These are phyloP conservation scores for Isichthys henryi DNA, from an alignment of 2,113 vertebrate genomes.

Conservation along the genomic window DNA sequence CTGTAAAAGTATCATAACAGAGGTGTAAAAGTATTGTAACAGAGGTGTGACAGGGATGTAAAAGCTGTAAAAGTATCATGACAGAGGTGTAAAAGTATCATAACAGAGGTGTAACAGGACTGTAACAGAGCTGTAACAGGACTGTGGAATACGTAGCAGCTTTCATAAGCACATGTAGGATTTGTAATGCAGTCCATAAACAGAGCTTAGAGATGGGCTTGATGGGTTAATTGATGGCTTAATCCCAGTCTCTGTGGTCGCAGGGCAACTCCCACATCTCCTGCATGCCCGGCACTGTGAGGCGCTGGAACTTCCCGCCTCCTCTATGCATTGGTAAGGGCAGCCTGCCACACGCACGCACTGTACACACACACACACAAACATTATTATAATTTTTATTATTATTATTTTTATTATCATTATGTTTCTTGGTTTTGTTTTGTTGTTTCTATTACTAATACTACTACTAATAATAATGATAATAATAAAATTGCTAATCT, in stretches of 20 bases:
- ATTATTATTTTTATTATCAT: background rate
- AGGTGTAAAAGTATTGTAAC: background rate
- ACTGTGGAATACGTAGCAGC: background rate
- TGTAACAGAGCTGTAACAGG: background rate
- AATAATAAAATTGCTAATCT: background rate
- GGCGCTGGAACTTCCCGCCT: slow-evolving; percentile 94
- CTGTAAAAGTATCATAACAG: background rate
- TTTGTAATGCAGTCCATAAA: slow-evolving; percentile 9
- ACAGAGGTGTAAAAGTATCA: background rate
- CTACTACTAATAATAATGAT: background rate
- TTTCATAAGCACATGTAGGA: slow-evolving; percentile 33
- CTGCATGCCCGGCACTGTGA: slow-evolving; percentile 93
- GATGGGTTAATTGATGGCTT: background rate
- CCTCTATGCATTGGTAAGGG: slow-evolving; percentile 89
- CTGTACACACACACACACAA: background rate
- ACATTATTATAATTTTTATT: no score
- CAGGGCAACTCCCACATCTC: slow-evolving; percentile 96
- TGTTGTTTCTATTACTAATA: background rate
- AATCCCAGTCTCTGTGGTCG: slow-evolving; percentile 31
- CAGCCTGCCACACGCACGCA: background rate
- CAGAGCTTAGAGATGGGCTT: slow-evolving; percentile 15
- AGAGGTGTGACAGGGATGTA: no score
- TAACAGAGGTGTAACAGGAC: no score
- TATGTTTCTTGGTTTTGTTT: background rate
- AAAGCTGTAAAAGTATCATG: background rate